Base-by-base conservation (phyloP, 2,797 vertebrate genomes). In the Acestrorhynchus altus region DNA sequence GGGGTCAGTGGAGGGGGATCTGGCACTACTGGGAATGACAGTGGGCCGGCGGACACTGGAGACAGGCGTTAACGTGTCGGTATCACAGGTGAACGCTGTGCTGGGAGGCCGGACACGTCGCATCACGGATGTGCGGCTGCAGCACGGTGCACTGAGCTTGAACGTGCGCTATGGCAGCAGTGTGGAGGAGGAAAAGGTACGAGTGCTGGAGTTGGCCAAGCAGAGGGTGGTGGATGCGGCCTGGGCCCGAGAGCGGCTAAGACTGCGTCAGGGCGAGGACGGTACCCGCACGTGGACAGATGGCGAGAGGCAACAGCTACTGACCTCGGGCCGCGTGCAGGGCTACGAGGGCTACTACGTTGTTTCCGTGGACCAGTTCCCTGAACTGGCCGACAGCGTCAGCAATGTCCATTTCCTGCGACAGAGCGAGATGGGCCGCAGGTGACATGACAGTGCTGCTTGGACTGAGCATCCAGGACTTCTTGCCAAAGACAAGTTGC, bases 381-480 rank as follows among this genome's bases (percentile, higher is more conserved):
- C 98, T 0, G 96, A 99, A 95, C 94, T 99, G 87, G 96, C 97
- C 39, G 98, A 99, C 94, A 98, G 95, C 87, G 93, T 95, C 84
- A 97, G 95, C 94, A 99, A 99, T 89, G 94, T 99, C 91, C 96
- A 98, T 87, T 99, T 99, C 92, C 95, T 99, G 97, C 95, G 97
- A 95, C 98, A 99, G 95, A 99, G 95, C n/a, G 98, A 99, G 90
- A 98, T 98, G 97, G 98, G 98, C 93, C 95, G 96, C 90, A 99
- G 98, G 98, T 99, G 97, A 99, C 97, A 98, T 95, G 91, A 92
- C 64, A 18, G 67, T 35, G 68, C 24, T 24, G 22, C 61, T 78
- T 63, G 54, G 74, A 68, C 77, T 73, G 65, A 35, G 31, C 65
- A 42, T 80, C 77, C 61, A 87, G 95, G 95, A 98, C 96, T 95